phyloP scores from a whole-genome alignment of 2,113 vertebrate species.

The Menidia beryllina region DNA sequence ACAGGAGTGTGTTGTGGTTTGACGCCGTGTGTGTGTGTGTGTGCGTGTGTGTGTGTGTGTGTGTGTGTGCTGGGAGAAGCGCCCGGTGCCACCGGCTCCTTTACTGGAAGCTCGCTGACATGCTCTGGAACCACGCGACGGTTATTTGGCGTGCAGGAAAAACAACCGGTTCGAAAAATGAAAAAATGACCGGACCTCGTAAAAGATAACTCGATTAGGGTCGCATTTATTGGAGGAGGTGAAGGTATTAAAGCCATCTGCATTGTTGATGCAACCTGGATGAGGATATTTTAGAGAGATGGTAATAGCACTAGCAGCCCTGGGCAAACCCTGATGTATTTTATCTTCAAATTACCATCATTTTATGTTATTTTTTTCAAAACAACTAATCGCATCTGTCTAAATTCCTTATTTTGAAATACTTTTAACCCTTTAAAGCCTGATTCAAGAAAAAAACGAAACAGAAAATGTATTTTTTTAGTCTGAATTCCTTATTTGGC shows the following conservation, averaged over 20 bases:
- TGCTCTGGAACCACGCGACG: slow-evolving; percentile 36
- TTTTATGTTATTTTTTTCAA: not conserved
- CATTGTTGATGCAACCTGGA: not conserved
- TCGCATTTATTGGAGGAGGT: not conserved
- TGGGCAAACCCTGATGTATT: no score
- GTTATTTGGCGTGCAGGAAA: slow-evolving; percentile 56
- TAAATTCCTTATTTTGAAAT: not conserved
- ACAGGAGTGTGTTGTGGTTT: slow-evolving; percentile 69
- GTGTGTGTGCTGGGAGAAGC: slow-evolving; percentile 66
- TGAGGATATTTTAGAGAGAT: no score
- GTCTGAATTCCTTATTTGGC: no score
- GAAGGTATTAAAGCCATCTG: not conserved
- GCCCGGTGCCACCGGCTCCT: slow-evolving; percentile 61
- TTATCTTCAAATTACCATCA: not conserved
- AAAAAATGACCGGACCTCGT: not conserved
- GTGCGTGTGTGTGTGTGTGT: slow-evolving; percentile 53
- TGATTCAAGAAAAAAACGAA: no score
- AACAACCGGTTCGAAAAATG: no score
- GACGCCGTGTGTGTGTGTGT: slow-evolving; percentile 53
- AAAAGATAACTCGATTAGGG: not conserved
- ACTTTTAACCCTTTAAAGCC: no score
- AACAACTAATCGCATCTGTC: not conserved
- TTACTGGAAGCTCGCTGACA: slow-evolving; percentile 67
- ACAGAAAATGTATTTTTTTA: no score
- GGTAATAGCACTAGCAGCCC: no score